These are phyloP conservation scores for Neoaliturus tenellus DNA, from an alignment of 2,888 invertebrate genomes.

Conservation along the genomic window DNA sequence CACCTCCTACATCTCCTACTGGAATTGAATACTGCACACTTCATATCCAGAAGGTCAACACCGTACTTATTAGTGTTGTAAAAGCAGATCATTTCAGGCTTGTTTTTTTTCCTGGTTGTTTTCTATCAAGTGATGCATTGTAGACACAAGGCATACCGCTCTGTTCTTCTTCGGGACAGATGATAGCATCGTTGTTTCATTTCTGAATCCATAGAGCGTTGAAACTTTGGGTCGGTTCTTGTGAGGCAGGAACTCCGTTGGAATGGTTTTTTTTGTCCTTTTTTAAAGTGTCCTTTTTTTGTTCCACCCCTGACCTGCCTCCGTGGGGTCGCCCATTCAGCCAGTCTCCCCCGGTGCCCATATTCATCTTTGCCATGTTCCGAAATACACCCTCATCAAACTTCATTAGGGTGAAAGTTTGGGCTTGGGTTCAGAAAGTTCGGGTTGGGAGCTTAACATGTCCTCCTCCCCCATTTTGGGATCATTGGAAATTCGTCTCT, in stretches of 20 bases:
- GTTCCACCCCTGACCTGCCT: too few species aligned
- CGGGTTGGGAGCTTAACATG: too few species aligned
- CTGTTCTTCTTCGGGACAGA: conserved; percentile 20
- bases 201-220: conserved; percentile 49
- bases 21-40: conserved; percentile 57
- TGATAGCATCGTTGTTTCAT: neutral
- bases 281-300: too few species aligned
- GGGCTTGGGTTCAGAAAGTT: too few species aligned
- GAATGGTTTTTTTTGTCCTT: conserved; percentile 57
- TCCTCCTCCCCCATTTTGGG: too few species aligned
- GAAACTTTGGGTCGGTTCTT: neutral
- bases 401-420: too few species aligned
- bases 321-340: too few species aligned
- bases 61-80: conserved; percentile 60
- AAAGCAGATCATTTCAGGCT: conserved; percentile 60
- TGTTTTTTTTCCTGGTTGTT: conserved; percentile 45
- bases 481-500: too few species aligned
- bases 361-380: too few species aligned
- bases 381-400: too few species aligned
- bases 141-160: conserved; percentile 59
- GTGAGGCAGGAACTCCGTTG: conserved; percentile 55
- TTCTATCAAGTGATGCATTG: conserved; percentile 57
- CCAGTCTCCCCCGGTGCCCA: too few species aligned
- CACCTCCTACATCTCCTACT: conserved; percentile 58
- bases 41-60: conserved; percentile 61